Evolutionary conservation across 2,113 vertebrate species (phyloP).

Genomic region (Monopterus albus): DNA sequence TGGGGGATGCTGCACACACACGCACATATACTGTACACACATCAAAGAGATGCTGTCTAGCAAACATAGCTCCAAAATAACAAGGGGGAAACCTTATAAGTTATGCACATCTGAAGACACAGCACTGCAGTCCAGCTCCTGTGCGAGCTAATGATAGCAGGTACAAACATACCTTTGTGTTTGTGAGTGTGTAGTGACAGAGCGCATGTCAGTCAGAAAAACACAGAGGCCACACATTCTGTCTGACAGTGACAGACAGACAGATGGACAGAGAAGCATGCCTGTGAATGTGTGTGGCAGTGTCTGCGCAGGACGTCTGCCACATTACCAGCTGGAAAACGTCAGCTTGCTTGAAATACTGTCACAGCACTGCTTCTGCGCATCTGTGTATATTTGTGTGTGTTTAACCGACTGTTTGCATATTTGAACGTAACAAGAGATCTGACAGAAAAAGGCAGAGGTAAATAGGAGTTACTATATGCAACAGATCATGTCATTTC

Average conservation of each 20-base stretch:
- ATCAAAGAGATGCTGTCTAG: background rate
- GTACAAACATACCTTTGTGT: constrained; percentile 13
- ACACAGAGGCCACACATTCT: constrained; percentile 51
- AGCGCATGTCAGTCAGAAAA: constrained; percentile 42
- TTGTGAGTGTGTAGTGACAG: constrained; percentile 7
- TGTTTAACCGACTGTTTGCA: constrained; percentile 51
- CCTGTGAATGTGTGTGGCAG: constrained; percentile 13
- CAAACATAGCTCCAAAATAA: constrained; percentile 14
- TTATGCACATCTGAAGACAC: constrained; percentile 13
- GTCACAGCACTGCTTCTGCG: constrained; percentile 55
- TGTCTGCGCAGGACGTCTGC: constrained; percentile 58
- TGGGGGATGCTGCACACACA: too few species aligned
- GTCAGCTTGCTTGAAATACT: constrained; percentile 65
- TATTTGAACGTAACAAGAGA: constrained; percentile 50
- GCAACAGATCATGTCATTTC: constrained; percentile 41
- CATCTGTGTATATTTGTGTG: constrained; percentile 2
- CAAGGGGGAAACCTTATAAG: constrained; percentile 9
- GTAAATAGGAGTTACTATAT: constrained; percentile 32
- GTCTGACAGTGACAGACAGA: constrained; percentile 63
- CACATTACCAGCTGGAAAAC: constrained; percentile 71
- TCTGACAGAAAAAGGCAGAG: constrained; percentile 49
- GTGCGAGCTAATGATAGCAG: background rate
- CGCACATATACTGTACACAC: too few species aligned
- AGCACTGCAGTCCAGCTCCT: constrained; percentile 2
- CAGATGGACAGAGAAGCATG: constrained; percentile 54